Conservation (phyloP, 2,113 vertebrate species). For the Cyanoramphus novaezelandiae region DNA sequence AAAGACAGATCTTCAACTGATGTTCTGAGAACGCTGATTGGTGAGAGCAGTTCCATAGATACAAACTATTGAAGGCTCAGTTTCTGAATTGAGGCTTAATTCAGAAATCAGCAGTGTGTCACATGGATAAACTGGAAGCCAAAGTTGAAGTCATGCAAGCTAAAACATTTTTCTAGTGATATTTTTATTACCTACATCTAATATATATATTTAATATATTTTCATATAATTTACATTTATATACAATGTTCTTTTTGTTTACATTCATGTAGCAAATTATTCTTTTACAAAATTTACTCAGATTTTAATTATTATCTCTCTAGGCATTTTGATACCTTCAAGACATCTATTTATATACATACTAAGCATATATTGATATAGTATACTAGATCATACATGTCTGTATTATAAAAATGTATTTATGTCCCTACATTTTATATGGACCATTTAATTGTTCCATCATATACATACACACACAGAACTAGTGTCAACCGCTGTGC, state of each 20-base stretch:
- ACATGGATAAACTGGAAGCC: not conserved
- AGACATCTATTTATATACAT: not conserved
- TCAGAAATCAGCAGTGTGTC: not conserved
- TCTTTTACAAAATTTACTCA: rapidly evolving
- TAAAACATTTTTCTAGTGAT: not conserved
- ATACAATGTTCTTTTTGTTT: not conserved
- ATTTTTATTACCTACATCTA: not conserved
- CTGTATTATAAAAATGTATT: not conserved
- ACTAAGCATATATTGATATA: not conserved
- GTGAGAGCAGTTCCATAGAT: not conserved
- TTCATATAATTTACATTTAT: not conserved
- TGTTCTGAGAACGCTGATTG: not conserved
- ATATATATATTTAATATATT: not conserved
- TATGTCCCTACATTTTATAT: not conserved
- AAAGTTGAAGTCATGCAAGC: not conserved
- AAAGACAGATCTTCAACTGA: not conserved
- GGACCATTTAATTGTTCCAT: not conserved
- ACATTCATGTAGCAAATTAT: not conserved
- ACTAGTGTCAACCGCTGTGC: not conserved
- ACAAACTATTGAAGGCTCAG: not conserved
- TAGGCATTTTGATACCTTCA: not conserved
- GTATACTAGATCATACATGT: too few relatives aligned
- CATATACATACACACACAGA: not conserved
- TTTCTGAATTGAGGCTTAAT: not conserved
- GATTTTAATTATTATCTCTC: not conserved